These are phyloP conservation scores for Caenorhabditis zanzibari DNA, from an alignment of 2,888 invertebrate genomes.

Conservation along the genomic window DNA sequence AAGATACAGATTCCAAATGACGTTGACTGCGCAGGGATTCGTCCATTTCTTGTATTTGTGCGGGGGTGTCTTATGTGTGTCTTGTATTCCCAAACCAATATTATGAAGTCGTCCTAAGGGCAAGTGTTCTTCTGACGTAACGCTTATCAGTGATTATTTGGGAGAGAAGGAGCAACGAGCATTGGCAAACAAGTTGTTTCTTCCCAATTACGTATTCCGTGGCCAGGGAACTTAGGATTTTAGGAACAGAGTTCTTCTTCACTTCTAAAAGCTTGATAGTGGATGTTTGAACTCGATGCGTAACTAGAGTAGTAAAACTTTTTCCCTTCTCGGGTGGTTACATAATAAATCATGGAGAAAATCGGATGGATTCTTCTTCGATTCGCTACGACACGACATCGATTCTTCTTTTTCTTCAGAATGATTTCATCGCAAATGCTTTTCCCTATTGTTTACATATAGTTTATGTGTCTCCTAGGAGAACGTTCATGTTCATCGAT, in stretches of 20 bases:
- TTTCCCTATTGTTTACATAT: constrained; percentile 3
- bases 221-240: not conserved
- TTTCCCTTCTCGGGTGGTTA: no score
- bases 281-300: no score
- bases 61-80: constrained; percentile 1
- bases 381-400: not conserved
- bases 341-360: no score
- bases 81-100: constrained; percentile 9
- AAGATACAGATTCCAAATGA: constrained; percentile 28
- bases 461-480: not conserved
- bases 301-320: no score
- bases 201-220: constrained; percentile 43
- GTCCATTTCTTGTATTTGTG: constrained; percentile 14
- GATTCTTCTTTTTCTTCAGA: not conserved
- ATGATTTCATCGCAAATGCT: constrained; percentile 1
- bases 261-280: no score
- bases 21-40: constrained; percentile 46
- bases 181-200: constrained; percentile 47
- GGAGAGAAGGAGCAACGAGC: constrained; percentile 49
- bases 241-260: no score
- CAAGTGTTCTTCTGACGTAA: constrained; percentile 47
- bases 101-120: constrained; percentile 5
- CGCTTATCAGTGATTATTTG: constrained; percentile 42
- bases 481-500: not conserved
- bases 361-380: not conserved